A percentile compares a stretch with the other conserved stretches of the same genome.
phyloP scores from a whole-genome alignment of 1,140 invertebrate genomes.

The Drosophila sturtevanti region DNA sequence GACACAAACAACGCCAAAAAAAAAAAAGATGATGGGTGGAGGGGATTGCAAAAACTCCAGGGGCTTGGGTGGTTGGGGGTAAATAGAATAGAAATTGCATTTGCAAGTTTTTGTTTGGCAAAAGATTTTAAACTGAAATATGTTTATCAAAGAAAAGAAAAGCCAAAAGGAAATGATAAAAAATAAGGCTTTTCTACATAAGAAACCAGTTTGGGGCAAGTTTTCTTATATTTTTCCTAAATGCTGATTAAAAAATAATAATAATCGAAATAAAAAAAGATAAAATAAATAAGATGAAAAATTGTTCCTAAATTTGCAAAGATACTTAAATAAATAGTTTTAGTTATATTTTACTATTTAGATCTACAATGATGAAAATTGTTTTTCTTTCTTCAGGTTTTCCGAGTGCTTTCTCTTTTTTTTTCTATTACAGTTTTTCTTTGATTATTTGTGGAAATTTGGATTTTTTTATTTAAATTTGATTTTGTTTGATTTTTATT shows the following conservation, averaged over 20 bases:
- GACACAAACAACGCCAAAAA: constrained; percentile 4
- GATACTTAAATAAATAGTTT: not conserved
- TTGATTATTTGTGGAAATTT: not conserved
- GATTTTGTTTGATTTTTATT: not conserved
- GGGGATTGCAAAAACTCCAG: no score
- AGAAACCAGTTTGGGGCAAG: not conserved
- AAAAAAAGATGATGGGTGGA: not conserved
- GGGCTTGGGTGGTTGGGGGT: no score
- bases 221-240: not conserved
- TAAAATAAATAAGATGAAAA: not conserved
- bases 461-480: not conserved
- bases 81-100: constrained; percentile 26
- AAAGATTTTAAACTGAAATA: constrained; percentile 30
- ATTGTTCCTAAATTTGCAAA: not conserved
- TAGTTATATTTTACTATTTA: not conserved
- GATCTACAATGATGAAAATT: not conserved
- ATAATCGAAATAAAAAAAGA: not conserved
- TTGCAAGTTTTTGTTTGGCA: constrained; percentile 38
- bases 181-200: not conserved
- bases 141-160: constrained; percentile 9
- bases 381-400: not conserved
- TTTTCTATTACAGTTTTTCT: not conserved
- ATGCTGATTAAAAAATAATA: not conserved
- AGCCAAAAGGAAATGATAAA: constrained; percentile 11
- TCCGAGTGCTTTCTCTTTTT: no score